Evolutionary conservation across 2,113 vertebrate genomes (phyloP), one percentile per base, ranked within the genome.

Genomic region (Morphnarchus princeps): DNA sequence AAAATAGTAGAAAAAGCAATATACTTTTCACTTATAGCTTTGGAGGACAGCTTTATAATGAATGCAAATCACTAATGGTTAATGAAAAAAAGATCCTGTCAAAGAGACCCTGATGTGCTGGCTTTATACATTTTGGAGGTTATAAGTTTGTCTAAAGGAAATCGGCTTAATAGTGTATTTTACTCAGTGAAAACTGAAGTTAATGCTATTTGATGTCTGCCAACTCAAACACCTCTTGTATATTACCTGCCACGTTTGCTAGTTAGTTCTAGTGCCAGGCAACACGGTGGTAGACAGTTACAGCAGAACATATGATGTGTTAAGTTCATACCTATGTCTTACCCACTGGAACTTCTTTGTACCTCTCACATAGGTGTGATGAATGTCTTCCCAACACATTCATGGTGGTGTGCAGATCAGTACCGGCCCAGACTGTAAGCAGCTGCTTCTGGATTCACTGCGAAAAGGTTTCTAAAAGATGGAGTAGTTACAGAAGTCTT

Each of bases 211-310:
- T 87, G 2, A 4, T 10, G 1, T 45, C 69, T 77, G 24, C 32
- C 52, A 78, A 17, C 52, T 49, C 29, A 38, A 38, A 76, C 9
- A 32, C 45, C 15, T 72, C 25, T 36, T 45, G 1, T 32, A n/a
- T 31, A 24, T 72, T 61, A 77, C 61, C 29, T 40, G n/a, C 29
- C 8, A 34, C 9, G 10, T 67, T 86, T 78, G 20, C n/a, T 67
- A 16, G 31, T 57, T 78, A 61, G 36, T 82, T 77, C 31, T 28
- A 81, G 40, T 18, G 20, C 63, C 25, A 16, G 29, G 38, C 32
- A 84, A n/a, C 7, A 7, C 0, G 0, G 43, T 40, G 14, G 36
- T 21, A 38, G 32, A 31, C 21, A 20, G 22, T 42, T 87, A 61
- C 7, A 69, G 25, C 25, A 77, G 21, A 58, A 65, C 16, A 6